Evolutionary conservation across 2,113 vertebrate species (phyloP), one percentile per base, ranked within the genome.

Genomic region (Eleginops maclovinus): DNA sequence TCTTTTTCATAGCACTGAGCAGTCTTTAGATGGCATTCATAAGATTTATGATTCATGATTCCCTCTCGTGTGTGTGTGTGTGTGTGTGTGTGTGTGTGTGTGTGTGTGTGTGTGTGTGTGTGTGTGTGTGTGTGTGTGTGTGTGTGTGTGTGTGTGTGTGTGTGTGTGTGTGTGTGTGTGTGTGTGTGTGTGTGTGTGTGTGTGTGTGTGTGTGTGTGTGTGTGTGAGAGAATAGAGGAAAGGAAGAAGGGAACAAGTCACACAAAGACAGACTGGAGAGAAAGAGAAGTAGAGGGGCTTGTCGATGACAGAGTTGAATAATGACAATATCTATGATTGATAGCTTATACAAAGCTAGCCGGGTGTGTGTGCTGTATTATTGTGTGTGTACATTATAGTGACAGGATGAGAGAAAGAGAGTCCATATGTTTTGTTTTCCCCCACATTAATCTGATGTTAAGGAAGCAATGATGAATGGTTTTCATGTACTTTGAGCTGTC

Each of bases 271-370:
- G 65, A 58, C 24, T 22, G 12, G 31, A 60, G 54, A 53, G 67
- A 62, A 61, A 54, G 54, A 62, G 66, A 66, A 74, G 65, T 72
- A 88, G 84, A 87, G 83, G 74, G 77, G 81, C 83, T 87, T 93
- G 92, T 93, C 92, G 77, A 94, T 95, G 93, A 93, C 93, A 93
- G 87, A 81, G 81, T 91, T 90, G 90, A 92, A 93, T 92, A 92
- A 93, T 93, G 92, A 90, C 92, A 92, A 88, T 90, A 90, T 90
- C 66, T 88, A 91, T 93, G 94, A 95, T 93, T 94, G 93, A 94
- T 95, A 90, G 90, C 88, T 89, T 85, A 76, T 91, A 78, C 78
- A 72, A 84, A 88, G 84, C 73, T 49, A 55, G 87, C 84, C 60
- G 79, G 55, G 78, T 87, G 80, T 88, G 75, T 82, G 75, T 82